A percentile compares a stretch with the other conserved stretches of the same genome.
phyloP scores from a whole-genome alignment of 2,797 vertebrate genomes.

The Toxotes lorentzi region DNA sequence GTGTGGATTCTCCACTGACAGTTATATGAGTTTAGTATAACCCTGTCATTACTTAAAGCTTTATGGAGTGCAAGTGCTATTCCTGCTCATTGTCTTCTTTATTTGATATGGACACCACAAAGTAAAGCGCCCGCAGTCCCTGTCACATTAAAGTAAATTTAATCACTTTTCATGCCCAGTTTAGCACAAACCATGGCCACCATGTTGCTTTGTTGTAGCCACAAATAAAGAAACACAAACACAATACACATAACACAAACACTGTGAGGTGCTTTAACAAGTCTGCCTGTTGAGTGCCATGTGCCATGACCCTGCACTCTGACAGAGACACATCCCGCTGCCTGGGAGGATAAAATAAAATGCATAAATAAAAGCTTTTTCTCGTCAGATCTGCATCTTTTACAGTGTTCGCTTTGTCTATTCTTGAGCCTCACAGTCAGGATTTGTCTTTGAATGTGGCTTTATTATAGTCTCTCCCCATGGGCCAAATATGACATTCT shows the following conservation, averaged over 20 bases:
- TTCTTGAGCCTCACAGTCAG: constrained; percentile 2
- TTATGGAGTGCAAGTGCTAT: too few relatives aligned
- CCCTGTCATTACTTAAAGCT: too few relatives aligned
- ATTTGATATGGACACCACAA: too few relatives aligned
- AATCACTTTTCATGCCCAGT: too few relatives aligned
- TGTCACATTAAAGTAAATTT: too few relatives aligned
- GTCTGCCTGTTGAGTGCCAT: background rate
- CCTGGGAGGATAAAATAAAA: background rate
- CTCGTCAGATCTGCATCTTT: background rate
- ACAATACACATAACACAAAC: constrained; percentile 1
- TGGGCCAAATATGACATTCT: background rate
- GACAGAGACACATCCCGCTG: background rate
- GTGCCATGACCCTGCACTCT: background rate
- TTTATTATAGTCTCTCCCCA: constrained; percentile 5
- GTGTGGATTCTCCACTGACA: too few relatives aligned
- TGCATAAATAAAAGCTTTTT: background rate
- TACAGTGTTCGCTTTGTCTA: background rate
- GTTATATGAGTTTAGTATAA: too few relatives aligned
- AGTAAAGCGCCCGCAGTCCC: too few relatives aligned
- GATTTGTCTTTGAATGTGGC: constrained; percentile 24
- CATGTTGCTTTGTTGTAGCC: background rate
- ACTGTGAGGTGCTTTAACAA: background rate
- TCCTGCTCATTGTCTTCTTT: too few relatives aligned
- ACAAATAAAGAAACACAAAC: background rate
- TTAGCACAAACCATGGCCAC: too few relatives aligned